These are phyloP conservation scores for Ornithorhynchus anatinus DNA, from an alignment of 2,113 vertebrate species.

Conservation along the genomic window DNA sequence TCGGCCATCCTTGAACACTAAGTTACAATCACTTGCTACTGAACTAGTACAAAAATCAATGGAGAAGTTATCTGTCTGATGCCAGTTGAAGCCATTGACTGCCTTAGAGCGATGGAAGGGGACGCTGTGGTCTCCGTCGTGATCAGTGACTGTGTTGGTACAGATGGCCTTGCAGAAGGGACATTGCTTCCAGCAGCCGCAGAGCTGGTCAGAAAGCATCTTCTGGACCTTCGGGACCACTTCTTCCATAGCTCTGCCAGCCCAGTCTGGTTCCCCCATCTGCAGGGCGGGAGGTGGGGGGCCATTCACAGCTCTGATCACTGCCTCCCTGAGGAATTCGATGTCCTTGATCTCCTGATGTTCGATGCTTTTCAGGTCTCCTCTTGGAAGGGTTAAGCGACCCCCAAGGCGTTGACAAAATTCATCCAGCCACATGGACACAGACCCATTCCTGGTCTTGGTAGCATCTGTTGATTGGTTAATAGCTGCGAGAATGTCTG, in stretches of 20 bases:
- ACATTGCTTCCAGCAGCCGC: constrained; percentile 65
- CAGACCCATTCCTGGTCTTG: constrained; percentile 37
- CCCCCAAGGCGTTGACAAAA: no score
- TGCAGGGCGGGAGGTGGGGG: constrained; percentile 5
- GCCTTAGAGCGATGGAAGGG: constrained; percentile 31
- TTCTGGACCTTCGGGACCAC: constrained; percentile 2
- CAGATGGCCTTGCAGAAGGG: constrained; percentile 66
- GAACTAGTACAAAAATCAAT: constrained; percentile 48
- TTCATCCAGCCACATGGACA: no score
- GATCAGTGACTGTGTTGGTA: constrained; percentile 55
- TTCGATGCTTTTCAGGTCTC: constrained; percentile 53
- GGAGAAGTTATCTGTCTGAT: accelerated
- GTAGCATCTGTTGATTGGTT: constrained; percentile 3
- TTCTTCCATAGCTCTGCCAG: not conserved
- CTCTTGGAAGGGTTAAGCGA: no score
- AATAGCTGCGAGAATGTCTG: constrained; percentile 35
- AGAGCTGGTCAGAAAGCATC: constrained; percentile 55
- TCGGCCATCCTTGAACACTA: accelerated
- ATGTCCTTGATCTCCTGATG: constrained; percentile 54
- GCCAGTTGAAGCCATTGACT: accelerated
- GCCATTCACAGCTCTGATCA: constrained; percentile 20
- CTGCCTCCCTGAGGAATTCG: constrained; percentile 51
- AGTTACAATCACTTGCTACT: accelerated
- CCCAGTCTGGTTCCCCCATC: not conserved
- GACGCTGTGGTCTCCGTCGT: constrained; percentile 51